Base-by-base conservation (phyloP, 2,888 invertebrate genomes). In the Acanthoscelides obtectus region DNA sequence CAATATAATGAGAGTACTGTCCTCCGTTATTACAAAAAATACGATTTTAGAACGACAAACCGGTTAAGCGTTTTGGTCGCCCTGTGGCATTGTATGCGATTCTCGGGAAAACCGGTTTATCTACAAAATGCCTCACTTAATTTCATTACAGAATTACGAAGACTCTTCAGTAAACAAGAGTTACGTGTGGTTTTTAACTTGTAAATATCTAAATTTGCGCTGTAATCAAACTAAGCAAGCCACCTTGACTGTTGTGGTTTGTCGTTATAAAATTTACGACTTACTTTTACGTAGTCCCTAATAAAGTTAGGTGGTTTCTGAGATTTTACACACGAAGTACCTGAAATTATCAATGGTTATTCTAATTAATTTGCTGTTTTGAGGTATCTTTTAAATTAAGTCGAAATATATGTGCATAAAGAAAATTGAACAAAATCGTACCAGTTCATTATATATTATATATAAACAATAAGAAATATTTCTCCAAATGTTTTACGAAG, bases 1-100 rank as follows among this genome's bases (percentile, higher is more conserved):
- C 80, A 78, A 69, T 72, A 72, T 78, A 77, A 77, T 81, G 82
- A 82, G 82, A 82, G 77, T 77, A 77, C 76, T 74, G 72, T 74
- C 77, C 77, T 77, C 77, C 76, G 68, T 72, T 71, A 73, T 74
- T 63, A 69, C 70, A 75, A 69, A 69, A 71, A 20, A 45, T 45
- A 12, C 6, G 45, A 66, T 20, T 66, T 66, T 66, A 22, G 21
- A 1, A 66, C 17, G 66, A 66, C 21, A 66, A 66, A 66, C 22
- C 66, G 2, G 1, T 66, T 66, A 66, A 66, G 66, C 66, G 66
- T 22, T 22, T 22, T 21, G 21, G 66, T 20, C 20, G 20, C 66
- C 66, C 22, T 66, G 8, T 66, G 20, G 66, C 66, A 66, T 66
- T 66, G 66, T 22, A 66, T 66, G 66, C 66, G 66, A 66, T 66